Evolutionary conservation across 2,113 vertebrate species (phyloP).

Genomic region (Tinamus guttatus): DNA sequence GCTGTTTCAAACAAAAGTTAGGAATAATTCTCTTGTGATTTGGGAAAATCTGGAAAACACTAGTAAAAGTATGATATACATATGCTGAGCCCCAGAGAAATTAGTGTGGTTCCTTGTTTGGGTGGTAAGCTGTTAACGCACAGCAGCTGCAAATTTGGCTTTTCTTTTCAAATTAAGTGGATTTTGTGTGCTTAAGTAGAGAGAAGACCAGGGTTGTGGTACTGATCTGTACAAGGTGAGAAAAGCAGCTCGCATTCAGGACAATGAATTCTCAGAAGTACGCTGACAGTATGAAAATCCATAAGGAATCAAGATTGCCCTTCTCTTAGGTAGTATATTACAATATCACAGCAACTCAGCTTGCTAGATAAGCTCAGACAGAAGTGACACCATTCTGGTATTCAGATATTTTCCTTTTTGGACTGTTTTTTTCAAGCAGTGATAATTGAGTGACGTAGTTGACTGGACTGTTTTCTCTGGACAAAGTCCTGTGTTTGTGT

Average conservation of each 20-base stretch:
- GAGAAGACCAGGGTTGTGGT: not conserved
- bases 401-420: slow-evolving; percentile 40
- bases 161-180: not conserved
- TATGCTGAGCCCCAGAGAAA: not conserved
- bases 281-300: not conserved
- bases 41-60: not conserved
- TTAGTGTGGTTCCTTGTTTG: not conserved
- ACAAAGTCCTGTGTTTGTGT: slow-evolving; percentile 72
- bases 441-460: slow-evolving; percentile 79
- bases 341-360: accelerated
- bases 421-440: slow-evolving; percentile 73
- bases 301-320: not conserved
- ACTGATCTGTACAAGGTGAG: not conserved
- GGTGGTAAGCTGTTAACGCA: not conserved
- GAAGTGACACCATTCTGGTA: slow-evolving; percentile 39
- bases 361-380: slow-evolving; percentile 13
- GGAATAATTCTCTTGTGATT: not conserved
- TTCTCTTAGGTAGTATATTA: not conserved
- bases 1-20: not conserved
- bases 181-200: not conserved
- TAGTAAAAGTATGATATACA: accelerated
- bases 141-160: not conserved
- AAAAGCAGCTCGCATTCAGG: not conserved
- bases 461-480: slow-evolving; percentile 81
- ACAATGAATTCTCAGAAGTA: not conserved